These are phyloP conservation scores for Tylochromis polylepis DNA, from an alignment of 2,113 vertebrate genomes.

Conservation along the genomic window DNA sequence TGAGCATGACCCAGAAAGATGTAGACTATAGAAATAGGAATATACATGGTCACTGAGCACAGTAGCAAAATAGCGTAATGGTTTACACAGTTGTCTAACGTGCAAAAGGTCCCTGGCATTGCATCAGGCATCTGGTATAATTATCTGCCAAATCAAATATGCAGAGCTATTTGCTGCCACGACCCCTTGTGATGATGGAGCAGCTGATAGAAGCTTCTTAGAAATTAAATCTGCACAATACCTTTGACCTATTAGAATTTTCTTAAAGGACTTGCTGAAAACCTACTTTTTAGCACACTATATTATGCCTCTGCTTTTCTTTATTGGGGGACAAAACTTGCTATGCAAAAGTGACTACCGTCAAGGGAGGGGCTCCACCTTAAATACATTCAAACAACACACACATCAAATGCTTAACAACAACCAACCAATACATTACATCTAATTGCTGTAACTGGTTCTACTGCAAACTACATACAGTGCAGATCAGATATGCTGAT, in stretches of 20 bases:
- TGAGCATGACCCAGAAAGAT: background rate
- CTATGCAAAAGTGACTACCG: background rate
- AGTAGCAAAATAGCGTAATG: background rate
- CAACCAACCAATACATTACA: background rate
- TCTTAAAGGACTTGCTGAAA: background rate
- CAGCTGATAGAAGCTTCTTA: background rate
- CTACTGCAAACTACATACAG: background rate
- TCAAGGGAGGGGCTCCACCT: background rate
- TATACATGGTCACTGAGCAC: background rate
- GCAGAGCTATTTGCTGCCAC: background rate
- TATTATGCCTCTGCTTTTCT: background rate
- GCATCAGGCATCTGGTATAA: background rate
- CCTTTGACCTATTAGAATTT: background rate
- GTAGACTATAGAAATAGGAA: background rate
- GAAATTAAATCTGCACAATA: background rate
- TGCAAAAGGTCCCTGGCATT: background rate
- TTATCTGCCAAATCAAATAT: background rate
- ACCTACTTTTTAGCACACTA: accelerated
- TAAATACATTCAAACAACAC: background rate
- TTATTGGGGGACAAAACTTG: background rate
- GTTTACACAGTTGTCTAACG: background rate
- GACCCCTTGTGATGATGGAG: background rate
- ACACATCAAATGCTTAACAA: background rate
- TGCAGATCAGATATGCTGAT: background rate
- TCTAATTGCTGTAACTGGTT: background rate